Percentiles rank a stretch among this genome's conserved stretches.
Evolutionary conservation across 53 echinoderm and acorn worm species (phyloP).

Genomic region (Arbacia lixula): DNA sequence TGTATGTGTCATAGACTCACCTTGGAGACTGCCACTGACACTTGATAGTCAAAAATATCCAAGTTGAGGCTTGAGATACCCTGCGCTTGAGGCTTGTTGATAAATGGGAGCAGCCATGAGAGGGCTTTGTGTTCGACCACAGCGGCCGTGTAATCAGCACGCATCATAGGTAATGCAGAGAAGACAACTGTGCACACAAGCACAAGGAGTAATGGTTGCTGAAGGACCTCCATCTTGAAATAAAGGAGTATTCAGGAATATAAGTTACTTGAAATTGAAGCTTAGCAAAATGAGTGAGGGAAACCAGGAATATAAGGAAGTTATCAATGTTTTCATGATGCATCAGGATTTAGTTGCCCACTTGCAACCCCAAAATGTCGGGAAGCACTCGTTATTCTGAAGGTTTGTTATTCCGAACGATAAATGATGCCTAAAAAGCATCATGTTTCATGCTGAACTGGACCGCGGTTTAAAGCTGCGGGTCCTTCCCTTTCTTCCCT

Average conservation of each 20-base stretch:
- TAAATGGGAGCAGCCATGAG: slow-evolving; percentile 27
- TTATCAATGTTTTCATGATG: neutral
- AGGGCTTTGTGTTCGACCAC: slow-evolving; percentile 36
- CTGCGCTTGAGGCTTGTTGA: slow-evolving; percentile 22
- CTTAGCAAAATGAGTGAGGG: neutral
- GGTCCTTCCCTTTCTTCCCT: too few relatives aligned
- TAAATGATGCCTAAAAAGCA: too few relatives aligned
- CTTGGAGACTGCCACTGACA: slow-evolving; percentile 7
- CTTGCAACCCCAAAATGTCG: too few relatives aligned
- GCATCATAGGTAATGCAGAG: neutral
- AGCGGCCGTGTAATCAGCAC: slow-evolving; percentile 47
- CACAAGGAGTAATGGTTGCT: neutral
- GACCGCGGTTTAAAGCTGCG: too few relatives aligned
- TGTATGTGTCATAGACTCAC: too few relatives aligned
- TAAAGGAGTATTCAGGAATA: neutral
- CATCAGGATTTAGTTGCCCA: neutral
- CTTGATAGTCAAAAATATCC: slow-evolving; percentile 12
- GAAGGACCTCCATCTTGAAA: neutral
- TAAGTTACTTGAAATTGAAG: neutral
- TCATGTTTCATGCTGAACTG: too few relatives aligned
- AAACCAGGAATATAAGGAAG: neutral
- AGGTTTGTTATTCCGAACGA: too few relatives aligned
- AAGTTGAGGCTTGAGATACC: slow-evolving; percentile 31
- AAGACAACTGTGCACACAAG: neutral
- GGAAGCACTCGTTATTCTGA: too few relatives aligned